Evolutionary conservation across 1,140 invertebrate genomes (phyloP).

Genomic region (Plectrocnemia conspersa): DNA sequence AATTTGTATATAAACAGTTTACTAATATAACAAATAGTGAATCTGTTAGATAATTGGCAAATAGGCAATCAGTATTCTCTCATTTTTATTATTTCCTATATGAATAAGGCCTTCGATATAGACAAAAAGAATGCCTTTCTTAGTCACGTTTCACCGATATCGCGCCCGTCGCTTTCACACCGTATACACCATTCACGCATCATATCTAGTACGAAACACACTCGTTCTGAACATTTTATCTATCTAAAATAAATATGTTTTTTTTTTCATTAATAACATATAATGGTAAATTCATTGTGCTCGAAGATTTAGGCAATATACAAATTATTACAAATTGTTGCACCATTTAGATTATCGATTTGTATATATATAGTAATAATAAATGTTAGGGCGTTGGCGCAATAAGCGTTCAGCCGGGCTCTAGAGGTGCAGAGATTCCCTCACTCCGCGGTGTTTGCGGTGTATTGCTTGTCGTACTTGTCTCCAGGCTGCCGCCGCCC

Average conservation of each 20-base stretch:
- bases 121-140: conserved; percentile 33
- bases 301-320: conserved; percentile 36
- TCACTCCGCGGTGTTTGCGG: conserved; percentile 51
- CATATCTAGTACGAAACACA: conserved; percentile 30
- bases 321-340: conserved; percentile 36
- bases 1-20: conserved; percentile 36
- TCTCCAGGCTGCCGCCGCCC: conserved; percentile 37
- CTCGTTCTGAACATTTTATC: conserved; percentile 36
- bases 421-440: conserved; percentile 41
- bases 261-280: conserved; percentile 34
- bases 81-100: conserved; percentile 29
- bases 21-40: conserved; percentile 30
- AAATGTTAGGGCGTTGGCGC: conserved; percentile 6
- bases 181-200: conserved; percentile 6
- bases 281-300: conserved; percentile 37
- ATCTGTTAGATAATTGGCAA: conserved; percentile 36
- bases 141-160: conserved; percentile 1
- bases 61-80: conserved; percentile 36
- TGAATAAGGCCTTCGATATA: conserved; percentile 37
- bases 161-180: conserved; percentile 13
- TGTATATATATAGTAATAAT: conserved; percentile 28
- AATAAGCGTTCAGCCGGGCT: conserved; percentile 45
- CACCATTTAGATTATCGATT: conserved; percentile 36
- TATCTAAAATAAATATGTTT: conserved; percentile 37
- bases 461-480: conserved; percentile 29